A percentile compares a stretch with the other conserved stretches of the same genome.
Conservation (phyloP, 2,888 invertebrate species). For the Folsomia manolachei region DNA sequence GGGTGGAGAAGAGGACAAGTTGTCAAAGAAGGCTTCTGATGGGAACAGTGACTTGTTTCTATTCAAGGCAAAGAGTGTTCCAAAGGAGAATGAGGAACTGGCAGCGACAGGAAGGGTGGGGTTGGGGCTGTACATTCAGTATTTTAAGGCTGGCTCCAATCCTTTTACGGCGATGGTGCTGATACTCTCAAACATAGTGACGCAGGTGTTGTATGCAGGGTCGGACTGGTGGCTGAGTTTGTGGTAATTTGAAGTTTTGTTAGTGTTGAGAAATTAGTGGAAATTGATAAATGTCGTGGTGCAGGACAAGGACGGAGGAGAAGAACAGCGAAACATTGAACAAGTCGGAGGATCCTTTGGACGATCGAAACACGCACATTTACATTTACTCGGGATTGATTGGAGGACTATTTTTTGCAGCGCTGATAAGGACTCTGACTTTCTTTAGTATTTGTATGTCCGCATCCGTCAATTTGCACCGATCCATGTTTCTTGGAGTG, state of each 20-base stretch:
- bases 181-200: conserved; percentile 62
- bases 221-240: conserved; percentile 74
- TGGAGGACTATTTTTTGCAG: conserved; percentile 58
- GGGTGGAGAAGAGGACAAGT: conserved; percentile 6
- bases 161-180: conserved; percentile 42
- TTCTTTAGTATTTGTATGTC: conserved; percentile 75
- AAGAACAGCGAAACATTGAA: conserved; percentile 17
- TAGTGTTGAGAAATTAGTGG: background rate
- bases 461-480: conserved; percentile 75
- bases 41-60: background rate
- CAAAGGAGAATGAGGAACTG: conserved; percentile 63
- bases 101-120: conserved; percentile 64
- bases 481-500: conserved; percentile 77
- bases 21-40: background rate
- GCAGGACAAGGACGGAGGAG: conserved; percentile 31
- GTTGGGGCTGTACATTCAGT: conserved; percentile 64
- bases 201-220: conserved; percentile 68
- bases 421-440: conserved; percentile 65
- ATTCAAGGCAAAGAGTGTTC: conserved; percentile 55
- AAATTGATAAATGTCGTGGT: background rate
- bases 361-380: conserved; percentile 50
- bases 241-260: conserved; percentile 60
- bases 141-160: conserved; percentile 68
- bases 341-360: no score
- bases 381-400: conserved; percentile 54